phyloP scores from a whole-genome alignment of 2,797 vertebrate genomes.

The Enteromius paludinosus region DNA sequence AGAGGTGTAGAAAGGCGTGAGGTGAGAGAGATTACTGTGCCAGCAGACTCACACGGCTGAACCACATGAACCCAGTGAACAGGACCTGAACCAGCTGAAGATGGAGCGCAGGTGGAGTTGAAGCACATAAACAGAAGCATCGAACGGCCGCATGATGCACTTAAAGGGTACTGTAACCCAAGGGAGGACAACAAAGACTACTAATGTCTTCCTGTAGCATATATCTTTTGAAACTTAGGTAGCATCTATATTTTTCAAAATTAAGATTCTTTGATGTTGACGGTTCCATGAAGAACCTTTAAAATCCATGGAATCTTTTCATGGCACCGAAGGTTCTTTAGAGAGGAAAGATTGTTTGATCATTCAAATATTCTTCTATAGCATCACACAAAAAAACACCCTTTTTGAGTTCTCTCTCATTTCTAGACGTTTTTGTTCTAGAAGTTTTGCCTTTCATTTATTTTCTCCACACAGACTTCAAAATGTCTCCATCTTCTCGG shows the following conservation, averaged over 20 bases:
- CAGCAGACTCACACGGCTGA: constrained; percentile 5
- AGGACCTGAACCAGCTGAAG: not conserved
- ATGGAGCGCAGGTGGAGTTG: not conserved
- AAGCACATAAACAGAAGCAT: not conserved
- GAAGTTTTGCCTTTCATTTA: not conserved
- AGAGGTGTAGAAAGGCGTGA: constrained; percentile 25
- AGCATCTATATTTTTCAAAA: not conserved
- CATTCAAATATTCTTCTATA: not conserved
- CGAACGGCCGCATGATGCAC: not conserved
- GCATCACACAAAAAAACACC: not conserved
- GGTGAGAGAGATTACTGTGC: constrained; percentile 37
- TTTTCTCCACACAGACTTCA: not conserved
- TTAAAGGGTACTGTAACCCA: not conserved
- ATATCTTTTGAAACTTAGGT: not conserved
- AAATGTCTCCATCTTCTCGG: not conserved
- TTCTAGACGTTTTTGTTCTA: not conserved
- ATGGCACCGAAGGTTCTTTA: not conserved
- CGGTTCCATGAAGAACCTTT: not conserved
- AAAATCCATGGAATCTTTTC: not conserved
- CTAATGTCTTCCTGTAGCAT: not conserved
- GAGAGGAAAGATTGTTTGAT: not conserved
- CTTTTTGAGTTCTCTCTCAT: not conserved
- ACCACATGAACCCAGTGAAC: constrained; percentile 25
- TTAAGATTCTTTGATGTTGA: too few species aligned
- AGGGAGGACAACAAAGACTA: not conserved